phyloP scores from a whole-genome alignment of 2,888 invertebrate genomes.

The Tuta absoluta region DNA sequence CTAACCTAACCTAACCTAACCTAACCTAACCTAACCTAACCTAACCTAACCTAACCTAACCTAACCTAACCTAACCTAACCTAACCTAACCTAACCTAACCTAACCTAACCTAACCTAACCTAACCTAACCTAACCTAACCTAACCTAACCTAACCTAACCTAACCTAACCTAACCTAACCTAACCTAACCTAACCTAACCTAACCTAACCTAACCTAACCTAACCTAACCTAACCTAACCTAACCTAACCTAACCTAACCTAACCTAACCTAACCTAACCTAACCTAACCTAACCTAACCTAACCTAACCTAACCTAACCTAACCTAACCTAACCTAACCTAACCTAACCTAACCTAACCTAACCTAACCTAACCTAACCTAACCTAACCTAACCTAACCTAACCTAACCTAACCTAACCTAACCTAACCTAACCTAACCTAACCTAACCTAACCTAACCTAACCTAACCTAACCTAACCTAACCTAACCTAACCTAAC shows the following conservation, averaged over 20 bases:
- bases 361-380: slow-evolving; percentile 15
- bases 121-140: slow-evolving; percentile 26
- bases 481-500: slow-evolving; percentile 20
- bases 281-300: slow-evolving; percentile 22
- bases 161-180: slow-evolving; percentile 26
- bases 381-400: slow-evolving; percentile 15
- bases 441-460: slow-evolving; percentile 20
- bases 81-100: slow-evolving; percentile 24
- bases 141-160: slow-evolving; percentile 26
- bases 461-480: slow-evolving; percentile 20
- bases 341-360: background rate
- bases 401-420: slow-evolving; percentile 20
- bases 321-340: background rate
- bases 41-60: slow-evolving; percentile 26
- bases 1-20: slow-evolving; percentile 26
- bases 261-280: slow-evolving; percentile 26
- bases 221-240: slow-evolving; percentile 26
- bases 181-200: slow-evolving; percentile 26
- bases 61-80: slow-evolving; percentile 25
- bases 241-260: slow-evolving; percentile 26
- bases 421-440: slow-evolving; percentile 20
- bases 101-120: slow-evolving; percentile 26
- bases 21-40: slow-evolving; percentile 26
- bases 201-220: slow-evolving; percentile 26
- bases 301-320: background rate